Base-by-base conservation (phyloP, 1,140 invertebrate genomes). In the Lineus longissimus region DNA sequence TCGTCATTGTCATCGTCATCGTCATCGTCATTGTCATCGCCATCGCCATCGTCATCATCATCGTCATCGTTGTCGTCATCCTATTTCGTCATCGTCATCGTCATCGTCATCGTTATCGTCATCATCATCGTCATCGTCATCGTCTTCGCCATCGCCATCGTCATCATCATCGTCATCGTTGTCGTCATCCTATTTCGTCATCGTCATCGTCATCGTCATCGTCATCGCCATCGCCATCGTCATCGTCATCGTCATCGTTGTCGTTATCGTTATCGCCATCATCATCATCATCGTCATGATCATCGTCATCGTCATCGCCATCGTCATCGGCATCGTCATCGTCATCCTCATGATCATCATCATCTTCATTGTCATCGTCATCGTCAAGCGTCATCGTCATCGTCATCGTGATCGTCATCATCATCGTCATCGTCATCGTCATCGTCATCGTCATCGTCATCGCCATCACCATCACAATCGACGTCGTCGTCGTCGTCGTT, bases 391-490 rank as follows among this genome's bases (percentile, higher is more conserved):
- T n/a, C n/a, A n/a, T n/a, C n/a, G n/a, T n/a, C n/a, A n/a, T n/a
- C n/a, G n/a, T n/a, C 19, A 43, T 2, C n/a, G 11, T 22, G 25
- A 17, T 62, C 29, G 17, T 47, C 43, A 47, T 19, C 41, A 36
- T 55, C 41, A 63, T 63, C 62, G 23, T 61, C 55, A 61, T 64
- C 43, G 31, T 47, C 59, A 33, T 61, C 33, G 25, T 27, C 33
- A 64, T 62, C 27, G 61, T 47, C 43, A 62, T 64, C 59, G 61
- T 45, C n/a, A n/a, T n/a, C n/a, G n/a, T n/a, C n/a, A n/a, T n/a
- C n/a, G n/a, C n/a, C n/a, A n/a, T n/a, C n/a, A n/a, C n/a, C n/a
- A n/a, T n/a, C n/a, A n/a, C n/a, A n/a, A n/a, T n/a, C n/a, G n/a
- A n/a, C n/a, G n/a, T 56, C 40, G 11, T n/a, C 11, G 11, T n/a